Evolutionary conservation across 2,888 invertebrate genomes (phyloP).

Genomic region (Apodemia duryi): DNA sequence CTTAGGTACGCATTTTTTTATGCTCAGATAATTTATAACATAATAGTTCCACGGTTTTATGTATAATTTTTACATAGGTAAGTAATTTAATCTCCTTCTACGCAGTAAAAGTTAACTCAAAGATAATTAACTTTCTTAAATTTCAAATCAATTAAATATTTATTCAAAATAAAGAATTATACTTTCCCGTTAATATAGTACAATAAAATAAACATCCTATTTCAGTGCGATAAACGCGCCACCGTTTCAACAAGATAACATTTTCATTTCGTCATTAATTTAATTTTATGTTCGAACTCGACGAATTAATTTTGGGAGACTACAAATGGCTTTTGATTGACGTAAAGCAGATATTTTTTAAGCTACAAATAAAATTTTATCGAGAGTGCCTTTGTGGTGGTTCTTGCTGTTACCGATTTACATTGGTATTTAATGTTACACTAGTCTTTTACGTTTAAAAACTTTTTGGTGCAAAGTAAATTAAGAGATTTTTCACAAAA

Average conservation of each 20-base stretch:
- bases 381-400: neutral
- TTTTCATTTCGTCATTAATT: slow-evolving; percentile 33
- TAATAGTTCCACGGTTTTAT: no score
- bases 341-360: slow-evolving; percentile 14
- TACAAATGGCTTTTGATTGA: slow-evolving; percentile 19
- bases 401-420: neutral
- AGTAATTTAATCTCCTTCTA: no score
- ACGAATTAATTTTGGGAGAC: slow-evolving; percentile 29
- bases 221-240: slow-evolving; percentile 13
- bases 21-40: no score
- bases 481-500: no score
- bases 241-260: slow-evolving; percentile 27
- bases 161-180: slow-evolving; percentile 6
- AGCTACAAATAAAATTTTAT: slow-evolving; percentile 1
- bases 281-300: slow-evolving; percentile 34
- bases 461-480: no score
- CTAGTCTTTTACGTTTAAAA: no score
- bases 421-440: neutral
- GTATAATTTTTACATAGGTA: no score
- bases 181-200: slow-evolving; percentile 3
- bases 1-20: no score
- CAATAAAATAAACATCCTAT: slow-evolving; percentile 14
- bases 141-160: slow-evolving; percentile 16
- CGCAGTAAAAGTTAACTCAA: no score
- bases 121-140: slow-evolving; percentile 10